phyloP scores from a whole-genome alignment of 2,888 invertebrate genomes.

The Oligia latruncula region DNA sequence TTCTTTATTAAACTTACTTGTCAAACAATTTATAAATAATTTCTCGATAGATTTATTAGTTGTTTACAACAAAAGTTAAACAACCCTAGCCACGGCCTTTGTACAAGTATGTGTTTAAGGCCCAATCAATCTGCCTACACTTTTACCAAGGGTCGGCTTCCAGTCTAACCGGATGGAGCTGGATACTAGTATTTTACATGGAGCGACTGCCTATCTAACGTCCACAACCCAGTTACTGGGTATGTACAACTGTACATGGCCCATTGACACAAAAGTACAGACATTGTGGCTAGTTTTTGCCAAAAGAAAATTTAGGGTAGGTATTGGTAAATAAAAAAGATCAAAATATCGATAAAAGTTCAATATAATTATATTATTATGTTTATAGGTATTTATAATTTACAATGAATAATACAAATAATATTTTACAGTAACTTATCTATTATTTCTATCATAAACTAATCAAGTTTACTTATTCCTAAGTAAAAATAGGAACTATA shows the following conservation, averaged over 20 bases:
- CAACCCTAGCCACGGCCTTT: background rate
- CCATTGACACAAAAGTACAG: background rate
- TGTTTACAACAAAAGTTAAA: too few relatives aligned
- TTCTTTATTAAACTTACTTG: background rate
- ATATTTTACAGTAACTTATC: slow-evolving; percentile 45
- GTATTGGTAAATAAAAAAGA: slow-evolving; percentile 20
- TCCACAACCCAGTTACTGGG: too few relatives aligned
- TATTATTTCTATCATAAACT: slow-evolving; percentile 15
- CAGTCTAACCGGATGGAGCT: too few relatives aligned
- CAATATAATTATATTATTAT: slow-evolving; percentile 34
- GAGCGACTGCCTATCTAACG: too few relatives aligned
- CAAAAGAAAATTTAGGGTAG: background rate
- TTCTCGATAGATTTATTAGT: background rate
- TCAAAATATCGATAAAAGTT: slow-evolving; percentile 31
- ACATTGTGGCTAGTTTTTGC: too few relatives aligned
- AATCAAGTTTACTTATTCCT: slow-evolving; percentile 32
- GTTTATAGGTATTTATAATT: slow-evolving; percentile 28
- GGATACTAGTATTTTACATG: too few relatives aligned
- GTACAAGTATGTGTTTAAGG: background rate
- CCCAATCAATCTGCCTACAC: too few relatives aligned
- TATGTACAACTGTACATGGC: background rate
- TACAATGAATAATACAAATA: slow-evolving; percentile 48
- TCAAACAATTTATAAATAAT: background rate
- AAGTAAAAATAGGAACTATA: slow-evolving; percentile 69
- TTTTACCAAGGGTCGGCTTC: too few relatives aligned